These are phyloP conservation scores for Saccostrea cuccullata DNA, from an alignment of 1,140 invertebrate species.

Conservation along the genomic window DNA sequence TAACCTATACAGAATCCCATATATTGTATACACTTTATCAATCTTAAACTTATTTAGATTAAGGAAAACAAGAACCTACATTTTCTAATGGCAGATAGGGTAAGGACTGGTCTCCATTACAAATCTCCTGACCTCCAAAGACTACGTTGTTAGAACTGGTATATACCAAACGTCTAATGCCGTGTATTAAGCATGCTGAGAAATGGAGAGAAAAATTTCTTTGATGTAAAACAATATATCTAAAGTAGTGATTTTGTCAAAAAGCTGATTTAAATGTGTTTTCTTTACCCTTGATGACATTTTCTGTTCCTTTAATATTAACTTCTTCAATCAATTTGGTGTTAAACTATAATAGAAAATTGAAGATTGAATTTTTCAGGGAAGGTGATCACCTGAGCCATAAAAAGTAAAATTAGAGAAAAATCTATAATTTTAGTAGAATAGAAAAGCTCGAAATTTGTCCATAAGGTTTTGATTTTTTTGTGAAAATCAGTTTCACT, in stretches of 20 bases:
- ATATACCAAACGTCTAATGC: constrained; percentile 77
- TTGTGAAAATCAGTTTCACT: too few relatives aligned
- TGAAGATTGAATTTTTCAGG: too few relatives aligned
- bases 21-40: too few relatives aligned
- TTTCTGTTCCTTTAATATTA: constrained; percentile 77
- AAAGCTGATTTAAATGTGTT: background rate
- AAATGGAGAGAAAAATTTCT: background rate
- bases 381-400: too few relatives aligned
- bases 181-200: constrained; percentile 71
- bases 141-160: constrained; percentile 80
- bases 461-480: too few relatives aligned
- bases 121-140: constrained; percentile 78
- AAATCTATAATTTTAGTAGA: too few relatives aligned
- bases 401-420: too few relatives aligned
- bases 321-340: constrained; percentile 74
- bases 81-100: constrained; percentile 78
- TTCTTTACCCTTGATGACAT: constrained; percentile 76
- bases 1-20: too few relatives aligned
- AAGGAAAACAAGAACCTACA: constrained; percentile 55
- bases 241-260: too few relatives aligned
- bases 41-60: too few relatives aligned
- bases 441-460: too few relatives aligned
- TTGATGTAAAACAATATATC: too few relatives aligned
- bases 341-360: constrained; percentile 68
- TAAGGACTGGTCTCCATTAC: constrained; percentile 77